Conservation (phyloP, 2,113 vertebrate genomes). For the Anguilla japonica region DNA sequence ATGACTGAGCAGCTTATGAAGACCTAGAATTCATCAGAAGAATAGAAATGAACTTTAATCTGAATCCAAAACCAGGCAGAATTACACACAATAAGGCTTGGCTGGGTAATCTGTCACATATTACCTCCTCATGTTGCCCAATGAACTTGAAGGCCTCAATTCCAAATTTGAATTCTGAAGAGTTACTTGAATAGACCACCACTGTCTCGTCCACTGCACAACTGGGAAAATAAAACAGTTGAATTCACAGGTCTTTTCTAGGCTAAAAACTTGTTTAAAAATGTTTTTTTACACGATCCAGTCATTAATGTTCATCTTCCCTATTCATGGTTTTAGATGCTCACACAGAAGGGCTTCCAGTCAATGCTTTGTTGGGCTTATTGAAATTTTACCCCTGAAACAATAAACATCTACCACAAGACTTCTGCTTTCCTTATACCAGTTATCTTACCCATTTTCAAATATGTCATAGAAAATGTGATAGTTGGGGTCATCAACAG, state of each 20-base stretch:
- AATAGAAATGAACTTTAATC: neutral
- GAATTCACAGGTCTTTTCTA: constrained; percentile 2
- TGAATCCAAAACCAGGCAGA: neutral
- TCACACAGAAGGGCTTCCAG: too few species aligned
- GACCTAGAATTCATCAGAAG: constrained; percentile 34
- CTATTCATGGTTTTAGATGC: too few species aligned
- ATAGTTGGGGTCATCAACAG: constrained; percentile 61
- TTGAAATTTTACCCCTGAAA: too few species aligned
- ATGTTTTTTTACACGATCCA: neutral
- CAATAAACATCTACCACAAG: too few species aligned
- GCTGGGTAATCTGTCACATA: constrained; percentile 28
- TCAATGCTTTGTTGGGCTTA: too few species aligned
- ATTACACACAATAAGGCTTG: neutral
- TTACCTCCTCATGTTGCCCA: constrained; percentile 63
- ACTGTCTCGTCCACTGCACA: constrained; percentile 59
- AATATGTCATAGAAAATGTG: constrained; percentile 61
- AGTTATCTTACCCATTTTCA: constrained; percentile 58
- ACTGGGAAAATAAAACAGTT: constrained; percentile 38
- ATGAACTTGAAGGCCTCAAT: constrained; percentile 72
- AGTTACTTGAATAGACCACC: constrained; percentile 20
- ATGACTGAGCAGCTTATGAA: constrained; percentile 55
- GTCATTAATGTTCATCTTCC: too few species aligned
- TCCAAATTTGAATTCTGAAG: constrained; percentile 54
- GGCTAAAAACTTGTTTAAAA: neutral
- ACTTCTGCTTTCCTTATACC: neutral